Base-by-base conservation (phyloP, 1,140 invertebrate genomes). In the Brachionus rubens region DNA sequence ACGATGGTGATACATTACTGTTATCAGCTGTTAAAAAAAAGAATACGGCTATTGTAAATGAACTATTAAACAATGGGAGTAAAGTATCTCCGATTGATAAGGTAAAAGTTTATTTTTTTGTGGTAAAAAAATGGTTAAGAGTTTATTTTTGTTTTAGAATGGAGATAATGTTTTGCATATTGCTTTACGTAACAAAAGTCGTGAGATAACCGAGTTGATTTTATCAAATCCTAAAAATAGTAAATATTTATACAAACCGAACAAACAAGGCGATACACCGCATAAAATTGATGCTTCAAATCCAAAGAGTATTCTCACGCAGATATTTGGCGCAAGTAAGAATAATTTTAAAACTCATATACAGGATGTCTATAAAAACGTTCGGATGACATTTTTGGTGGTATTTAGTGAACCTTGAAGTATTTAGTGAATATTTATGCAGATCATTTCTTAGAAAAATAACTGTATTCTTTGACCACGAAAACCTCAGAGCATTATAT, bases 91-190 rank as follows among this genome's bases (percentile, higher is more conserved):
- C 92, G n/a, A 89, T 90, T 26, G 96, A 99, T 84, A 95, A 93
- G 79, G 85, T 86, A 59, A 76, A 59, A 7, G 65, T 47, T 12
- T 10, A 36, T 56, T 36, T 78, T 59, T 75, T 68, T 30, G 6
- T 59, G 1, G 14, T 21, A 0, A 16, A 26, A 12, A 43, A 36
- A 19, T 16, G 3, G 12, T 30, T 21, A 56, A 75, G 26, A 16
- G 9, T 6, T 24, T 48, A 19, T 28, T 65, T 72, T 21, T 59
- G 65, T 21, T 78, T 12, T 77, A 85, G 83, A 90, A 92, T 81
- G 95, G 95, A 1, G 95, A 99, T 83, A 97, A 94, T 54, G 91
- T 91, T n/a, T 86, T 99, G 21, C 96, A 99, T 83, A 93, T 99
- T 77, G 93, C 95, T 0, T 93, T 99, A 90, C 86, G 96, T 77